Evolutionary conservation across 2,113 vertebrate species (phyloP).

Genomic region (Catharus bicknelli): DNA sequence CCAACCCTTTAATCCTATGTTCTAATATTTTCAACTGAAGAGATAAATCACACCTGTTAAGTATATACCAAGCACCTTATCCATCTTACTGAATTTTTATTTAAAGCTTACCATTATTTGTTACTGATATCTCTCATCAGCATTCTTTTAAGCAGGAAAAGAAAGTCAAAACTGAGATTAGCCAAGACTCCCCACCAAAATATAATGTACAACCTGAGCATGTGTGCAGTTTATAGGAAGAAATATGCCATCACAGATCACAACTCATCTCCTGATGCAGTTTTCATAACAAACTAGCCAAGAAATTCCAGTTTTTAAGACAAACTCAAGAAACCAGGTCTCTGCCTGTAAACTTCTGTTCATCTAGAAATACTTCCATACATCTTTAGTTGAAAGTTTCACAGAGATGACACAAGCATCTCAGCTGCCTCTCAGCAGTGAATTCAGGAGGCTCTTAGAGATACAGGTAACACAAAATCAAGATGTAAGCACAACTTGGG

Average conservation of each 20-base stretch:
- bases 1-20: not conserved
- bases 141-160: not conserved
- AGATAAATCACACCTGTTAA: not conserved
- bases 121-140: not conserved
- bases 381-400: not conserved
- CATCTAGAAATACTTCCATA: not conserved
- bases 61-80: not conserved
- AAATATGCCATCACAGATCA: not conserved
- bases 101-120: not conserved
- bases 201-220: not conserved
- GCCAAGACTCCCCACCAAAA: not conserved
- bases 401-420: not conserved
- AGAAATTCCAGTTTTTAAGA: not conserved
- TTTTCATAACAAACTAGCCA: not conserved
- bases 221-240: not conserved
- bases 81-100: not conserved
- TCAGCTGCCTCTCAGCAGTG: not conserved
- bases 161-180: not conserved
- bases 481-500: not conserved
- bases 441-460: not conserved
- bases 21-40: not conserved
- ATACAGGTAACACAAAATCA: not conserved
- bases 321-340: not conserved
- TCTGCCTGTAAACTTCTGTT: not conserved
- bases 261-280: not conserved